Percentiles rank a stretch among this genome's conserved stretches.
Conservation (phyloP, 2,888 invertebrate genomes). For the Schizotus pectinicornis region DNA sequence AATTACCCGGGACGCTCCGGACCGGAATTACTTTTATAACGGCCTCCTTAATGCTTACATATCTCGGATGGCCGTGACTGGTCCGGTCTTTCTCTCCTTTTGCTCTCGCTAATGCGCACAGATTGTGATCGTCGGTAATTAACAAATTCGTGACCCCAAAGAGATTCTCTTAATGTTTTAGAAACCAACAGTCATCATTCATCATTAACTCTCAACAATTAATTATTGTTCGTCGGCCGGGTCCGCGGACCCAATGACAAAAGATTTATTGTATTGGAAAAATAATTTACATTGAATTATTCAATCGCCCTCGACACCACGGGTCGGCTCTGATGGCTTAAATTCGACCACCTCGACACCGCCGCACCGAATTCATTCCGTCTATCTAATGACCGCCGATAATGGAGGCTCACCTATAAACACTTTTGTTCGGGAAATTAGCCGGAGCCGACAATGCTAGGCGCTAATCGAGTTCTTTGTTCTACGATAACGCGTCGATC, state of each 20-base stretch:
- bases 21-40: slow-evolving; percentile 38
- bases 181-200: slow-evolving; percentile 57
- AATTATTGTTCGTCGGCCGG: slow-evolving; percentile 54
- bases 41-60: slow-evolving; percentile 20
- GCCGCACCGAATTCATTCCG: neutral
- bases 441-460: neutral
- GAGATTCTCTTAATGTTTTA: slow-evolving; percentile 54
- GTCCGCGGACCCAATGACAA: slow-evolving; percentile 53
- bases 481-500: neutral
- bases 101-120: slow-evolving; percentile 32
- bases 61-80: slow-evolving; percentile 24
- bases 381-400: slow-evolving; percentile 7
- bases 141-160: slow-evolving; percentile 58
- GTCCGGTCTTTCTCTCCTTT: slow-evolving; percentile 14
- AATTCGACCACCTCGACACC: slow-evolving; percentile 13
- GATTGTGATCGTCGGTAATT: slow-evolving; percentile 57
- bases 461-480: neutral
- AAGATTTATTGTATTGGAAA: slow-evolving; percentile 58
- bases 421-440: slow-evolving; percentile 1
- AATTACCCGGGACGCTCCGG: slow-evolving; percentile 45
- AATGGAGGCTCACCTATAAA: slow-evolving; percentile 4
- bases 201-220: slow-evolving; percentile 58
- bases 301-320: slow-evolving; percentile 49
- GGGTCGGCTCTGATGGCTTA: slow-evolving; percentile 36
- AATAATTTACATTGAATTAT: slow-evolving; percentile 58